These are phyloP conservation scores for Enoplosus armatus DNA, from an alignment of 2,797 vertebrate genomes.

Conservation along the genomic window DNA sequence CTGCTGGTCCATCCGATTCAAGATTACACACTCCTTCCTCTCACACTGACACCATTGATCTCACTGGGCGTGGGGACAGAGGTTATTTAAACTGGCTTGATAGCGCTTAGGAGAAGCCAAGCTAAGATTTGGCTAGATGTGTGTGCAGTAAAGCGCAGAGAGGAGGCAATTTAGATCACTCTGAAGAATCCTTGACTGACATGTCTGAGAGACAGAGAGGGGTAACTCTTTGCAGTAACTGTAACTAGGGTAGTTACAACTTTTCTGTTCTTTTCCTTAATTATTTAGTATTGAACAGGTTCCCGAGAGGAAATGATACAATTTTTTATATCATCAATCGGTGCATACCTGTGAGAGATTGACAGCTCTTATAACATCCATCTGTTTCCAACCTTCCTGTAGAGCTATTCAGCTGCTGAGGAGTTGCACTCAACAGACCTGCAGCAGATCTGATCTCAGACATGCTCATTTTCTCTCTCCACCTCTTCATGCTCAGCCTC, in stretches of 20 bases:
- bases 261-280: conserved; percentile 21
- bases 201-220: conserved; percentile 10
- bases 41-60: conserved; percentile 70
- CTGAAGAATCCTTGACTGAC: conserved; percentile 24
- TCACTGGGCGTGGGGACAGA: conserved; percentile 43
- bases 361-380: conserved; percentile 47
- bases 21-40: conserved; percentile 64
- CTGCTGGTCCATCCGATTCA: conserved; percentile 58
- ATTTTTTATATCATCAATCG: conserved; percentile 39
- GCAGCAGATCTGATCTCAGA: conserved; percentile 52
- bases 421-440: conserved; percentile 41
- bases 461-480: conserved; percentile 42
- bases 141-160: conserved; percentile 23
- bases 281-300: conserved; percentile 39
- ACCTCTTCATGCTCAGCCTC: conserved; percentile 43
- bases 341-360: conserved; percentile 40
- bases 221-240: conserved; percentile 13
- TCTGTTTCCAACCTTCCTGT: conserved; percentile 45
- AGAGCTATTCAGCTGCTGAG: conserved; percentile 38
- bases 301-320: conserved; percentile 1
- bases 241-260: conserved; percentile 1
- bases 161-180: conserved; percentile 40
- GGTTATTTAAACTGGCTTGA: conserved; percentile 61
- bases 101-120: conserved; percentile 33
- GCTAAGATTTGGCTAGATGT: conserved; percentile 45